Evolutionary conservation across 2,888 invertebrate genomes (phyloP), one percentile per base, ranked within the genome.

Genomic region (Hydroisotoma schaefferi): DNA sequence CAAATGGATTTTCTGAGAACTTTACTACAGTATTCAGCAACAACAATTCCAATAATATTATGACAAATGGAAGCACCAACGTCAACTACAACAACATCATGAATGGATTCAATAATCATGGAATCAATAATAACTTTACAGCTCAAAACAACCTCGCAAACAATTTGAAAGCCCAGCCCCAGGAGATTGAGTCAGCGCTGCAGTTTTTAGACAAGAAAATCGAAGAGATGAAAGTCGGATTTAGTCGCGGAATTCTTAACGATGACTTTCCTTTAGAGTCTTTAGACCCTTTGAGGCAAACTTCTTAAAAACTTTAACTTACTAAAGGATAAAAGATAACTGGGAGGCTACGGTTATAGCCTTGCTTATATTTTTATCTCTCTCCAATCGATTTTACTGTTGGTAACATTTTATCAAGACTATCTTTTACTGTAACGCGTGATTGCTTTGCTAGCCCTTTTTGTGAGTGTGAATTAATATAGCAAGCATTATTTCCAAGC

Each of bases 231-330:
- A 90, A 90, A 86, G 90, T 90, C 74, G 69, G 78, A 29, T 71
- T 71, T 58, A 71, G 67, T 61, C 61, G 67, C 28, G 69, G 69
- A 43, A 68, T 92, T 79, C 90, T 90, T 74, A 88, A 90, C 76
- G 94, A 94, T 78, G 94, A 94, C 80, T 95, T 95, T 80, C 90
- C 90, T 72, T 80, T 94, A 78, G 94, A 93, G 77, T 92, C 91
- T 79, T 83, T 94, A 77, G 94, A 94, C 82, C 94, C 94, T 63
- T 80, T 94, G 74, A 85, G 87, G 78, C 61, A 67, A 33, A 55
- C 57, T 52, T 62, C 46, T 46, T 25, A 23, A 8, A 43, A 43
- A 10, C 25, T n/a, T n/a, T n/a, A n/a, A n/a, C n/a, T n/a, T n/a
- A n/a, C n/a, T n/a, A n/a, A n/a, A n/a, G n/a, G n/a, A n/a, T n/a